These are phyloP conservation scores for Parauchenoglanis ngamensis DNA, from an alignment of 2,797 vertebrate species.

Conservation along the genomic window DNA sequence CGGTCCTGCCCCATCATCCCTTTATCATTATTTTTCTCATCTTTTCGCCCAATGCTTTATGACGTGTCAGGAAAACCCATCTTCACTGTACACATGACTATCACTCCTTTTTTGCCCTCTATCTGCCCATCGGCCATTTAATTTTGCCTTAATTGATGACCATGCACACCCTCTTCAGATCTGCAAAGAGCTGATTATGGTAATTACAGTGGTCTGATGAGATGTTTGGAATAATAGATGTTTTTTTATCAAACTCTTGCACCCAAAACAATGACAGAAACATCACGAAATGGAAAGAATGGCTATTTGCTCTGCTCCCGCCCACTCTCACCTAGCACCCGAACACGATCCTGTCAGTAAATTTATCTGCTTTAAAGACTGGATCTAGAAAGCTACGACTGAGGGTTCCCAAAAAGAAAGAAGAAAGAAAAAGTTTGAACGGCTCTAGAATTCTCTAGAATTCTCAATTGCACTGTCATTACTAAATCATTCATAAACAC, in stretches of 20 bases:
- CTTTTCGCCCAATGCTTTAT: constrained; percentile 20
- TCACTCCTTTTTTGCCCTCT: background rate
- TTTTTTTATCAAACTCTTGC: background rate
- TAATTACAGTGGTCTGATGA: constrained; percentile 73
- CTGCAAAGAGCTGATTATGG: constrained; percentile 74
- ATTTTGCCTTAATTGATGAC: constrained; percentile 14
- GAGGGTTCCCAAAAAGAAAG: background rate
- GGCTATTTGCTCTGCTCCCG: background rate
- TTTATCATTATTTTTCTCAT: background rate
- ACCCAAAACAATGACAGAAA: background rate
- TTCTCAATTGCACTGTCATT: background rate
- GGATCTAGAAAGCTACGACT: too few species aligned
- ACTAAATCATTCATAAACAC: background rate
- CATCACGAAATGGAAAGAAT: background rate
- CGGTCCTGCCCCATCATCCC: background rate
- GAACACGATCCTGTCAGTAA: background rate
- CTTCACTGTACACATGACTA: background rate
- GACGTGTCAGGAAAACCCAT: constrained; percentile 58
- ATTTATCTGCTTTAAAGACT: background rate
- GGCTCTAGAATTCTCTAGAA: background rate
- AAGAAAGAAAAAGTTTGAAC: background rate
- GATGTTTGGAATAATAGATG: constrained; percentile 65
- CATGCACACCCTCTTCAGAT: constrained; percentile 69
- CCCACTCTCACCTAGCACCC: background rate
- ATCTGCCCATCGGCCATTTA: background rate